Conservation (phyloP, 2,888 invertebrate species). For the Drosophila dives region DNA sequence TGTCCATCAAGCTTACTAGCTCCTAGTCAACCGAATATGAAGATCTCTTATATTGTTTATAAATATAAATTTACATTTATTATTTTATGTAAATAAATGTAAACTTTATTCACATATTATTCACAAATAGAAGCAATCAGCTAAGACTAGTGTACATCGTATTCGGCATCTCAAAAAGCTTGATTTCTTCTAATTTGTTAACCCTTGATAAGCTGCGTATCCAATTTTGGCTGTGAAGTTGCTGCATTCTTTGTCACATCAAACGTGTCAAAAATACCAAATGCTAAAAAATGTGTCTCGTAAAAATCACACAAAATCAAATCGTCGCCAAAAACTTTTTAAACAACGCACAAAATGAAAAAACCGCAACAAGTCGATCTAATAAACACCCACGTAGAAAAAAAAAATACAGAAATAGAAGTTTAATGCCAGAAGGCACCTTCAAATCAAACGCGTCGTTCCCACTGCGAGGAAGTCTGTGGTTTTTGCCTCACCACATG, state of each 20-base stretch:
- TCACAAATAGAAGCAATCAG: neutral
- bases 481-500: slow-evolving; percentile 46
- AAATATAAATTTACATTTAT: neutral
- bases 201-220: slow-evolving; percentile 27
- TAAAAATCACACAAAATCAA: slow-evolving; percentile 59
- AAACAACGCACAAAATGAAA: neutral
- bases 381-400: slow-evolving; percentile 56
- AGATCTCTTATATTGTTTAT: neutral
- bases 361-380: slow-evolving; percentile 68
- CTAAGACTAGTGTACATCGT: neutral
- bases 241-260: slow-evolving; percentile 8
- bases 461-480: slow-evolving; percentile 39
- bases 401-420: neutral
- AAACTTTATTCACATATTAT: neutral
- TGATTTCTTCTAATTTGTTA: slow-evolving; percentile 14
- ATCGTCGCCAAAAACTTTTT: slow-evolving; percentile 52
- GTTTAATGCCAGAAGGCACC: slow-evolving; percentile 56
- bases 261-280: slow-evolving; percentile 54
- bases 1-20: neutral
- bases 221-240: slow-evolving; percentile 38
- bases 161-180: neutral
- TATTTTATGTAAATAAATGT: neutral
- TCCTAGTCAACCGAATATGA: neutral
- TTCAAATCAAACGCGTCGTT: slow-evolving; percentile 58
- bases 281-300: slow-evolving; percentile 48